These are phyloP conservation scores for Amyelois transitella DNA, from an alignment of 1,140 invertebrate species.

Conservation along the genomic window DNA sequence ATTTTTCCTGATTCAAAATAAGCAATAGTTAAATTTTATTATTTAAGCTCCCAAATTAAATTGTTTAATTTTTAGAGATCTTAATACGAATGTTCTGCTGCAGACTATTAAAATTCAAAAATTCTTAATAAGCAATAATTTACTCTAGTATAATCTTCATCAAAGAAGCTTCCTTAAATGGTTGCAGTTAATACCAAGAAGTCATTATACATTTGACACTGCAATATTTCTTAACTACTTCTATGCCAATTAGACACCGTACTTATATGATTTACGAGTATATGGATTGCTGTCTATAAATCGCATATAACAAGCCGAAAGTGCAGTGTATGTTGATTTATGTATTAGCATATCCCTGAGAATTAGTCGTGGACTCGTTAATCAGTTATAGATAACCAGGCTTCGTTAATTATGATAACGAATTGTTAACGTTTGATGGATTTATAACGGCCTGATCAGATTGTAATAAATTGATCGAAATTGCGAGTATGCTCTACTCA, in stretches of 20 bases:
- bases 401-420: not conserved
- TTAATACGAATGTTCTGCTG: no score
- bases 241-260: not conserved
- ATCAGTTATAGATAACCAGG: not conserved
- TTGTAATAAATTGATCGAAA: not conserved
- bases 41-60: no score
- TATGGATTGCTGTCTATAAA: not conserved
- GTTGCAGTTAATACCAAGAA: no score
- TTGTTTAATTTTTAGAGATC: no score
- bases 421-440: not conserved
- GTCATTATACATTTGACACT: not conserved
- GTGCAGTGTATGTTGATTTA: not conserved
- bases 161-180: no score
- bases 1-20: no score
- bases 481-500: no score
- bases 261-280: not conserved
- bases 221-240: not conserved
- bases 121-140: no score
- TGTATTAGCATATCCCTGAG: not conserved
- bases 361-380: not conserved
- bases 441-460: not conserved
- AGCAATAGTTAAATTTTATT: no score
- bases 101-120: no score
- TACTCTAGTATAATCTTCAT: no score
- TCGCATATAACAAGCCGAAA: not conserved